Evolutionary conservation across 2,888 invertebrate species (phyloP), one percentile per base, ranked within the genome.

Genomic region (Orgyia antiqua): DNA sequence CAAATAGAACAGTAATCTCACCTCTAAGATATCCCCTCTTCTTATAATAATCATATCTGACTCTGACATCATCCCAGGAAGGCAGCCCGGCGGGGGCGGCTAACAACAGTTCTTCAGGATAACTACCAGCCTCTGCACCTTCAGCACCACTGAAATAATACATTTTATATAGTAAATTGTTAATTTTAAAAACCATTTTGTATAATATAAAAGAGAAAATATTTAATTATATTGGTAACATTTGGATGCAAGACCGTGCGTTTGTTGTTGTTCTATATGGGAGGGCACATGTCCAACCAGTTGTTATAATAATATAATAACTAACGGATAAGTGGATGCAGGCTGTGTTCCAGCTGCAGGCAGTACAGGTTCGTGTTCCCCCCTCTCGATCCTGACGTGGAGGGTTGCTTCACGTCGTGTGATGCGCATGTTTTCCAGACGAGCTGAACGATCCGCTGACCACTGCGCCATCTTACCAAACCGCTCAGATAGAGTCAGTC

Each of bases 401-500:
- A 94, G 88, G 27, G 68, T 65, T 25, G 91, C 79, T 40, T 91
- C 91, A 36, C 93, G 93, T 42, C 94, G 92, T 35, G 95, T 94
- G 47, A 94, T 95, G 33, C 93, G 88, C 93, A 94, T 94, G 63
- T 94, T 94, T 73, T 94, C 94, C 65, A 95, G 92, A 29, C 94
- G 93, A 9, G 89, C 79, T n/a, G 92, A 89, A 7, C 95, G 88
- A 71, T 95, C 95, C 2, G 93, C 92, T 39, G 94, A 94, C 94
- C 95, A 95, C 63, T 95, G 95, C 11, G 95, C 95, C 91, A 96
- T 94, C 87, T 95, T 95, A 42, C 95, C 95, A 76, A 96, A 96
- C 11, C 94, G 88, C 74, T 96, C 95, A 0, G 95, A 95, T 8
- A 96, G 83, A 0, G 95, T 95, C 60, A 96, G 77, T 36, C 91